Evolutionary conservation across 2,113 vertebrate species (phyloP).

Genomic region (Reinhardtius hippoglossoides): DNA sequence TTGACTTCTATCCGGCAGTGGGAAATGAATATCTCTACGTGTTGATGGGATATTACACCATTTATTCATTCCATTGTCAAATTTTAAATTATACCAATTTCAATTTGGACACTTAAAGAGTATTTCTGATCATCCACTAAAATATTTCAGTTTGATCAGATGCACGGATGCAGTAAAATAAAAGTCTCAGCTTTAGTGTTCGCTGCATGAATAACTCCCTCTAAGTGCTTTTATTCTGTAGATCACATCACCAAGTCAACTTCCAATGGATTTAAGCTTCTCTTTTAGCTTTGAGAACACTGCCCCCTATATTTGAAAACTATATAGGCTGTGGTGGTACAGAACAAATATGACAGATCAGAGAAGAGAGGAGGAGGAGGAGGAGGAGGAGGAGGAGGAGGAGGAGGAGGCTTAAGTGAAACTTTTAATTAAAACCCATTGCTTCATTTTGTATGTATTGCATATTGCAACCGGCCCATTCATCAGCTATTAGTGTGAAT

Average conservation of each 20-base stretch:
- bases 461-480: conserved; percentile 47
- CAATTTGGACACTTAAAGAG: background rate
- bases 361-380: conserved; percentile 4
- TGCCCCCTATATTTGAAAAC: conserved; percentile 79
- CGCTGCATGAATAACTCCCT: background rate
- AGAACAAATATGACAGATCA: conserved; percentile 34
- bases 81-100: background rate
- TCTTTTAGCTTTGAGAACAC: conserved; percentile 75
- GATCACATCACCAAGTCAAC: conserved; percentile 2
- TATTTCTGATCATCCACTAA: background rate
- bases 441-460: conserved; percentile 62
- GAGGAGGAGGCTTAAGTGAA: conserved; percentile 35
- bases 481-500: conserved; percentile 73
- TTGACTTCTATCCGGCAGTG: too few species aligned
- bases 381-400: conserved; percentile 2
- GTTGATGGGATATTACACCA: too few species aligned
- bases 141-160: background rate
- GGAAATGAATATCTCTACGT: too few species aligned
- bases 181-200: too few species aligned
- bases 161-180: background rate
- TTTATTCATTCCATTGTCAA: background rate
- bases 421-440: conserved; percentile 7
- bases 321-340: background rate
- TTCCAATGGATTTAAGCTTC: background rate
- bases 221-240: background rate